Conservation (phyloP, 2,797 vertebrate genomes). For the Neosilurus mollespiculum region DNA sequence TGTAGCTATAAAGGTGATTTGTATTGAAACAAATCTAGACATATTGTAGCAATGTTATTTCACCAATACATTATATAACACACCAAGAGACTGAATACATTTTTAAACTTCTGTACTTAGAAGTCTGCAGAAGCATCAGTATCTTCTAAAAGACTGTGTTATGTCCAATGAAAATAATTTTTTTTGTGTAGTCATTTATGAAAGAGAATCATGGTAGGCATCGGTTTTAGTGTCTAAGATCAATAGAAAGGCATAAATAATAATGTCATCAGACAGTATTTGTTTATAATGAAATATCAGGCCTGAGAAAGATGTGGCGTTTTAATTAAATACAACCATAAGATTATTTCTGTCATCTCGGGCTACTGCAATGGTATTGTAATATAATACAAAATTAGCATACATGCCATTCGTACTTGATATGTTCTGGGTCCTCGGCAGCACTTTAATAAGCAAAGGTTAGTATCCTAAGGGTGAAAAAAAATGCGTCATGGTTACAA, state of each 20-base stretch:
- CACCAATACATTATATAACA: neutral
- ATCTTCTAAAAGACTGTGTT: neutral
- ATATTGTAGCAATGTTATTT: neutral
- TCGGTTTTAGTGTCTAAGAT: neutral
- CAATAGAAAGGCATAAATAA: neutral
- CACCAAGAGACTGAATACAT: neutral
- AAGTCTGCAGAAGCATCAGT: neutral
- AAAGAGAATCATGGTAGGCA: too few species aligned
- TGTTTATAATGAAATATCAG: conserved; percentile 62
- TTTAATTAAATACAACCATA: neutral
- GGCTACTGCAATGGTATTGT: neutral
- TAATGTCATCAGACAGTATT: conserved; percentile 48
- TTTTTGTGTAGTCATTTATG: too few species aligned
- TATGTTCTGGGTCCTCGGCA: conserved; percentile 40
- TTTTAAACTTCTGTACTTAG: neutral
- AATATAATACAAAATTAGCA: neutral
- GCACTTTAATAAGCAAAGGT: conserved; percentile 60
- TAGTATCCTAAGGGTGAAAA: neutral
- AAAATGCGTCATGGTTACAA: neutral
- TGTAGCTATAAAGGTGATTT: neutral
- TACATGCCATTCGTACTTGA: neutral
- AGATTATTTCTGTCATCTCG: neutral
- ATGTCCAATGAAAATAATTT: neutral
- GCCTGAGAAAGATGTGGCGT: conserved; percentile 38
- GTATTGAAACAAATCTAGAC: neutral